Conservation (phyloP, 2,797 vertebrate genomes). For the Glossophaga mutica region DNA sequence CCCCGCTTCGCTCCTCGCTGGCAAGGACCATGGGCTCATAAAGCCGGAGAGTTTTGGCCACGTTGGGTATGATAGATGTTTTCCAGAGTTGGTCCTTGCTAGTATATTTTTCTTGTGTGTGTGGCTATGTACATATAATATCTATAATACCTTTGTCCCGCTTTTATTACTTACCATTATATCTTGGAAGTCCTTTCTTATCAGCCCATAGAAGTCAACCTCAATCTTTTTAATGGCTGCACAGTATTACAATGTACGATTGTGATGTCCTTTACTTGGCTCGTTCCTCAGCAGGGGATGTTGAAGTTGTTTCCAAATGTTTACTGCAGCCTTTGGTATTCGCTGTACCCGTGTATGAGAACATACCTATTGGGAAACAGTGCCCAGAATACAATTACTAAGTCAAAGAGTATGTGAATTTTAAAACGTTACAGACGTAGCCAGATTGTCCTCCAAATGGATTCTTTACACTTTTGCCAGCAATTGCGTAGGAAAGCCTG, state of each 20-base stretch:
- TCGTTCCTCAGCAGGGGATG: background rate
- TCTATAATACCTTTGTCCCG: background rate
- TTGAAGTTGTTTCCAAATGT: background rate
- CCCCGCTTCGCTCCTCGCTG: background rate
- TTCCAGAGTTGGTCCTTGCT: background rate
- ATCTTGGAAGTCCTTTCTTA: background rate
- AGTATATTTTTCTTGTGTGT: slow-evolving; percentile 45
- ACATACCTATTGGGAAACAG: background rate
- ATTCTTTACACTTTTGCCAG: background rate
- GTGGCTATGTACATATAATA: background rate
- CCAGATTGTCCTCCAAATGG: background rate
- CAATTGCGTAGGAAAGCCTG: background rate
- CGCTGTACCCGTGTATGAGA: background rate
- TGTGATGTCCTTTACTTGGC: background rate
- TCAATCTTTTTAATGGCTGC: background rate
- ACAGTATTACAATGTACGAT: background rate
- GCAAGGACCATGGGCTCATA: background rate
- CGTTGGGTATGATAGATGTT: background rate
- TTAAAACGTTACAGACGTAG: background rate
- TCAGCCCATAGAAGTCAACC: background rate
- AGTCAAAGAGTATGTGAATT: background rate
- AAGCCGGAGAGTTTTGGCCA: background rate
- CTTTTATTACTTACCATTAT: background rate
- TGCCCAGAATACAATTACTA: background rate
- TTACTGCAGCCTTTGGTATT: background rate